Base-by-base conservation (phyloP, 2,888 invertebrate species). In the Drosophila pseudotakahashii region DNA sequence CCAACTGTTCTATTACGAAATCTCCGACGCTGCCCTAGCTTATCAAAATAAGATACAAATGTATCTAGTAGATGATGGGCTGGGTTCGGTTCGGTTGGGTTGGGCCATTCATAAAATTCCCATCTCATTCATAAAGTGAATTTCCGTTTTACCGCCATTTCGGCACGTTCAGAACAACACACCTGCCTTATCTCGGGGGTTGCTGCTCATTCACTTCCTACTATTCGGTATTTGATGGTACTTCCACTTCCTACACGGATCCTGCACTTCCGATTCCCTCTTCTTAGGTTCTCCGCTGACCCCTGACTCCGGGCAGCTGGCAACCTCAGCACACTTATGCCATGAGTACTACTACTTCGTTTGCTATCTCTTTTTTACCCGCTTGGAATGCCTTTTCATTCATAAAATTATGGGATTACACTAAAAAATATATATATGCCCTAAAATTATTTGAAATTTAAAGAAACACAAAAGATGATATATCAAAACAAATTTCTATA, bases 21-120 rank as follows among this genome's bases (percentile, higher is more conserved):
- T 73, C 64, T 51, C 63, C 45, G 23, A 14, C 14, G 34, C 30
- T 36, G 51, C 36, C 30, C 36, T 19, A 11, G 72, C 71, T 69
- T 68, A 72, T 73, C 71, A 55, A 69, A 71, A 71, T 63, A 73
- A 72, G 71, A 73, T 73, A 73, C 63, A 63, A 68, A 69, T 68
- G 58, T 68, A 58, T 70, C 70, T 68, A n/a, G 45, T 54, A 26
- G 68, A 39, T 39, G 26, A 4, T 42, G 19, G 30, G 30, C 2
- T 13, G 36, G 2, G 37, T n/a, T n/a, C 63, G 26, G 23, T 41
- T 23, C 41, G 41, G 37, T n/a, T n/a, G 63, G 26, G 23, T 41
- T 23, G 53, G 41, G 11, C 34, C 66, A 66, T 66, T 66, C 68
- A 66, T 68, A 44, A 58, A 69, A 68, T 16, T 47, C 48, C 16